These are phyloP conservation scores for Ictalurus punctatus DNA, from an alignment of 2,113 vertebrate genomes.

Conservation along the genomic window DNA sequence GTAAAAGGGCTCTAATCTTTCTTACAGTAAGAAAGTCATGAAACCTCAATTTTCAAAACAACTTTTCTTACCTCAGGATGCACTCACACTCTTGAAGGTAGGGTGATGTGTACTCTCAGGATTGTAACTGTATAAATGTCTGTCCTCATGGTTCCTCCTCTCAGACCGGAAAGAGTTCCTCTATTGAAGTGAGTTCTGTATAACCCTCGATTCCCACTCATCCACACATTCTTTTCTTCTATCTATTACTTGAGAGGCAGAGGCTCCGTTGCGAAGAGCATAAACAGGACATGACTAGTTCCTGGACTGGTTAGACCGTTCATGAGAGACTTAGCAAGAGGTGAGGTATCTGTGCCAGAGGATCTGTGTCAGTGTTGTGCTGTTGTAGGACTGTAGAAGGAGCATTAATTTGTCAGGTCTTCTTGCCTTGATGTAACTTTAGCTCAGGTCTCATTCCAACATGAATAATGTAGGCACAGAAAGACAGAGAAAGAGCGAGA, in stretches of 20 bases:
- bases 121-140: slow-evolving; percentile 8
- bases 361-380: slow-evolving; percentile 48
- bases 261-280: neutral
- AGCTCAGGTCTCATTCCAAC: slow-evolving; percentile 63
- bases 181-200: slow-evolving; percentile 3
- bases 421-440: slow-evolving; percentile 73
- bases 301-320: slow-evolving; percentile 13
- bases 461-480: slow-evolving; percentile 77
- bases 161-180: slow-evolving; percentile 17
- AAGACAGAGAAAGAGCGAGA: slow-evolving; percentile 23
- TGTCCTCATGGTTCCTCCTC: slow-evolving; percentile 42
- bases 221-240: slow-evolving; percentile 22
- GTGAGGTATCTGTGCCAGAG: slow-evolving; percentile 41
- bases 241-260: slow-evolving; percentile 15
- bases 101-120: slow-evolving; percentile 23
- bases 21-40: neutral
- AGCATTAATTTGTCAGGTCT: slow-evolving; percentile 58
- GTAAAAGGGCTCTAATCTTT: neutral
- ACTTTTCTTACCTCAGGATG: slow-evolving; percentile 41
- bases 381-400: slow-evolving; percentile 53
- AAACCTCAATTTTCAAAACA: neutral
- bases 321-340: slow-evolving; percentile 35
- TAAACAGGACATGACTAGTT: slow-evolving; percentile 41
- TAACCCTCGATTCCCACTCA: slow-evolving; percentile 10
- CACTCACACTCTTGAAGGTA: slow-evolving; percentile 42